These are phyloP conservation scores for Xiphorhynchus elegans DNA, from an alignment of 2,113 vertebrate genomes.

Conservation along the genomic window DNA sequence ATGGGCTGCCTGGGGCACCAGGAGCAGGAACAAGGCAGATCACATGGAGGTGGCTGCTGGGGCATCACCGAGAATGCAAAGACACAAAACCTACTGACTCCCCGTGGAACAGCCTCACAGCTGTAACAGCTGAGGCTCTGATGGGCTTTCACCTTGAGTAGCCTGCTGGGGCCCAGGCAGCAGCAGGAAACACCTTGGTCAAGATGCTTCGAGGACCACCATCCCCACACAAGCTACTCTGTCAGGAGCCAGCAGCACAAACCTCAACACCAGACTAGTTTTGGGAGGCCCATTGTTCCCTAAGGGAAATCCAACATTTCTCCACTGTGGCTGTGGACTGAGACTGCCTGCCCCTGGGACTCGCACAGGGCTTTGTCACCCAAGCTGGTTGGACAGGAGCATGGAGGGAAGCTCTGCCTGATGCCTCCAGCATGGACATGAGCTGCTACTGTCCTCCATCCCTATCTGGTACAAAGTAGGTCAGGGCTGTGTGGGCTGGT, in stretches of 20 bases:
- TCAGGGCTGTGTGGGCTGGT: neutral
- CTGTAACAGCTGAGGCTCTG: neutral
- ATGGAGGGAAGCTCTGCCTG: neutral
- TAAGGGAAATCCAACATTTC: accelerated
- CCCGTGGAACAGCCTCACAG: neutral
- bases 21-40: neutral
- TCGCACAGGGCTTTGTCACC: neutral
- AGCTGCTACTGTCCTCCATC: neutral
- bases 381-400: accelerated
- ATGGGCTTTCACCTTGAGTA: neutral
- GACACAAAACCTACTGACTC: neutral
- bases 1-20: neutral
- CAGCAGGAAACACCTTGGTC: accelerated
- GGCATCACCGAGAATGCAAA: neutral
- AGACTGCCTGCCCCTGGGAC: accelerated
- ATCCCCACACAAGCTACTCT: neutral
- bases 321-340: neutral
- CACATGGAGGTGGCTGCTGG: neutral
- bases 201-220: neutral
- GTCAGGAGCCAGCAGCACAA: neutral
- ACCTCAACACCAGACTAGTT: neutral
- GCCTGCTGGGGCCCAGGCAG: neutral
- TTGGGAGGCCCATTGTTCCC: neutral
- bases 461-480: neutral
- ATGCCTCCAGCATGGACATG: accelerated